These are phyloP conservation scores for Leucophenga maculata DNA, from an alignment of 2,888 invertebrate genomes.

Conservation along the genomic window DNA sequence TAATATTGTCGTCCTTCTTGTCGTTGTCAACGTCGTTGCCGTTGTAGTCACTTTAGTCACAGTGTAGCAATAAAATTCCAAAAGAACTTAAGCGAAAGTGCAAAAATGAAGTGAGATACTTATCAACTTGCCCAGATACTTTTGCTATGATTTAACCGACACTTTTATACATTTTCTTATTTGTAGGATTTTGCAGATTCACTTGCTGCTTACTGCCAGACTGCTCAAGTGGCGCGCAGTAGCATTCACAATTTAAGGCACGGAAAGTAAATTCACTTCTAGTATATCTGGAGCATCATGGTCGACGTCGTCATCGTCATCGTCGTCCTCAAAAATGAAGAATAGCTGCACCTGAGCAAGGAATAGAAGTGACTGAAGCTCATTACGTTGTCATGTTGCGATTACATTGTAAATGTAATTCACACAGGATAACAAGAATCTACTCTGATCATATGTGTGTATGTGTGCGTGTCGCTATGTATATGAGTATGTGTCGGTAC, in stretches of 20 bases:
- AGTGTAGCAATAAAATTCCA: slow-evolving; percentile 55
- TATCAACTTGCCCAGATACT: slow-evolving; percentile 38
- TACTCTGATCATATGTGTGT: background rate
- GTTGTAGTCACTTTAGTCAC: background rate
- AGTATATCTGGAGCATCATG: background rate
- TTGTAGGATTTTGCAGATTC: no score
- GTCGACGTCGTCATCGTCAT: background rate
- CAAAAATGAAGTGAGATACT: slow-evolving; percentile 57
- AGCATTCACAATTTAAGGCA: no score
- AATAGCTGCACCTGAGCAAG: slow-evolving; percentile 13
- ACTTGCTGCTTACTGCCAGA: no score
- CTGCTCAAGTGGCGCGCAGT: background rate
- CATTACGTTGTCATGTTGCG: slow-evolving; percentile 54
- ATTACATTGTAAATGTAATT: slow-evolving; percentile 54
- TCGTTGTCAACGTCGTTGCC: background rate
- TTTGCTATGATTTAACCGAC: slow-evolving; percentile 33
- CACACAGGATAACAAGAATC: slow-evolving; percentile 31
- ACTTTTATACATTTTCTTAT: slow-evolving; percentile 16
- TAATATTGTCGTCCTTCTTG: background rate
- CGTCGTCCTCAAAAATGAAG: slow-evolving; percentile 7
- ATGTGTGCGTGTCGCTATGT: background rate
- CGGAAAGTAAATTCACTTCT: no score
- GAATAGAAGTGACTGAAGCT: slow-evolving; percentile 32
- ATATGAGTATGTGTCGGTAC: background rate
- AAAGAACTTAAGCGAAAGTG: slow-evolving; percentile 52